phyloP scores from a whole-genome alignment of 2,113 vertebrate species.

The Syrrhaptes paradoxus region DNA sequence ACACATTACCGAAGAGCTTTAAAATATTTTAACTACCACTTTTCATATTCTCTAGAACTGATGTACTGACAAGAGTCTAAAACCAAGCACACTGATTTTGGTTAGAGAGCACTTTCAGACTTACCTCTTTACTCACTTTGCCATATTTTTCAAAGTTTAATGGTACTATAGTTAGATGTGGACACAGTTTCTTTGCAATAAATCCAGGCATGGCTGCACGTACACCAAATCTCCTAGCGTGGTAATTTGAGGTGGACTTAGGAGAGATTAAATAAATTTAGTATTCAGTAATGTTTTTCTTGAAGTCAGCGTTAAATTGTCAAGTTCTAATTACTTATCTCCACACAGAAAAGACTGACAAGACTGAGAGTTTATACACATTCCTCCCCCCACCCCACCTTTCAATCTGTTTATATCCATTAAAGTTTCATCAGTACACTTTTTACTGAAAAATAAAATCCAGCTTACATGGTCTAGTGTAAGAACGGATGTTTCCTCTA shows the following conservation, averaged over 20 bases:
- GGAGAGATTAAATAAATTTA: conserved; percentile 47
- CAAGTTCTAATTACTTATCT: not conserved
- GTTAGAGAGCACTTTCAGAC: not conserved
- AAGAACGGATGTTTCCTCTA: not conserved
- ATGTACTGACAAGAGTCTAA: not conserved
- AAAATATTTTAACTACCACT: not conserved
- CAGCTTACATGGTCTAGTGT: not conserved
- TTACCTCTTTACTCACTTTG: conserved; percentile 91
- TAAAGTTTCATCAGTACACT: not conserved
- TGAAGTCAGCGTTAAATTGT: not conserved
- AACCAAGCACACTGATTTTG: not conserved
- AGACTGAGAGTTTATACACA: not conserved
- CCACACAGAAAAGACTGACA: not conserved
- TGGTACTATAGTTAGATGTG: conserved; percentile 88
- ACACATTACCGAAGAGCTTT: not conserved
- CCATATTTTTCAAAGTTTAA: conserved; percentile 91
- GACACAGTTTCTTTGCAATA: conserved; percentile 96
- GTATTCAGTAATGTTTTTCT: not conserved
- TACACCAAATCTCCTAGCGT: conserved; percentile 92
- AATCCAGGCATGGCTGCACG: conserved; percentile 98
- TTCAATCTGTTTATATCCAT: not conserved
- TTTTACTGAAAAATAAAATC: not conserved
- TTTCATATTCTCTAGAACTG: not conserved
- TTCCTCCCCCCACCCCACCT: no score
- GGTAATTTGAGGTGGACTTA: conserved; percentile 96